Evolutionary conservation across 2,113 vertebrate genomes (phyloP), one percentile per base, ranked within the genome.

Genomic region (Monopterus albus): DNA sequence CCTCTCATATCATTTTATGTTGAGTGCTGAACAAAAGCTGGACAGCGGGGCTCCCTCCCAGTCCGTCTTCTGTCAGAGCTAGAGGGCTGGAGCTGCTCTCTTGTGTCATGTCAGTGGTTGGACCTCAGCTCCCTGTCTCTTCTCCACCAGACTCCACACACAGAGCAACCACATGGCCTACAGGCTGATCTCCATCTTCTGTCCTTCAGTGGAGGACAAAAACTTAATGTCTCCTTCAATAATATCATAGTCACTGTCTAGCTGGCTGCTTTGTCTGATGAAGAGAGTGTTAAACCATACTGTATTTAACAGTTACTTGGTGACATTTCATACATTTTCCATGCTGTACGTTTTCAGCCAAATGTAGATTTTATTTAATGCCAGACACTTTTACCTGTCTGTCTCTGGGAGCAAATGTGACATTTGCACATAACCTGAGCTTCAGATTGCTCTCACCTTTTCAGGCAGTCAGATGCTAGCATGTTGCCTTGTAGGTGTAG

Each of bases 1-100:
- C 78, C 40, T 75, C 23, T 72, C n/a, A 59, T 40, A 38, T 79
- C 17, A 20, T 13, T 60, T 42, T 45, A 55, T 62, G 5, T 38
- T 46, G 7, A 35, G 13, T 52, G 12, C 49, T 39, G 69, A 58
- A 67, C 46, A 45, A 57, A 64, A 76, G 47, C 58, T 71, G 42
- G 55, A 61, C 72, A 84, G 38, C 25, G 66, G 65, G 68, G 73
- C 66, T 63, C 29, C 28, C 35, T 70, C 33, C 18, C 45, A 50
- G 25, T 11, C 42, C 17, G 47, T 69, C n/a, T n/a, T 61, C 46
- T 62, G 29, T 69, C 53, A 66, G 15, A 66, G 65, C 55, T 59
- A 70, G 64, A 72, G 78, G 78, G 43, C 53, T 43, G 45, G 11
- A 72, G 43, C 39, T 63, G 60, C 40, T 81, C 74, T 55, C 40